Conservation (phyloP, 2,797 vertebrate species). For the Sarcoramphus papa region DNA sequence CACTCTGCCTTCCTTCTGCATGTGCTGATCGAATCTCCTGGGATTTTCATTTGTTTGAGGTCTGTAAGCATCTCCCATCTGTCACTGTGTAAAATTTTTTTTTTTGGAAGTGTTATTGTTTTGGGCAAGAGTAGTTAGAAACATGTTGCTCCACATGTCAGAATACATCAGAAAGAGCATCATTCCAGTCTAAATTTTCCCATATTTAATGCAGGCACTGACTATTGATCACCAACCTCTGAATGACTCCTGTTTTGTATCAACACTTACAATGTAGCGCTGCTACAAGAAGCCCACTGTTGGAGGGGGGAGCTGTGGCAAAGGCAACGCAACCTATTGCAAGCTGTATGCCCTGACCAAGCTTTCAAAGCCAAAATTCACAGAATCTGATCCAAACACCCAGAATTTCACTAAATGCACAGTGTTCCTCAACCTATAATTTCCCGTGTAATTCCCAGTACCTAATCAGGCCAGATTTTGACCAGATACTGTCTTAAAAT, state of each 20-base stretch:
- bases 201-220: neutral
- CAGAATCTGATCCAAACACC: neutral
- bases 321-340: rapidly evolving
- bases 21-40: rapidly evolving
- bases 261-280: rapidly evolving
- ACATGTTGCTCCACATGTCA: neutral
- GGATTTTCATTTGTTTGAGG: neutral
- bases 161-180: neutral
- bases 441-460: neutral
- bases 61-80: neutral
- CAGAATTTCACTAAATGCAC: neutral
- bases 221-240: neutral
- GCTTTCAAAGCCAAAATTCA: neutral
- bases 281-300: rapidly evolving
- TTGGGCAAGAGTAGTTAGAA: neutral
- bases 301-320: neutral
- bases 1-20: neutral
- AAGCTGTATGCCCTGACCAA: neutral
- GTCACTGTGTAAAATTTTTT: neutral
- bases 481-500: neutral
- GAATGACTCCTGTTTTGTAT: neutral
- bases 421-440: neutral
- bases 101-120: neutral
- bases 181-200: neutral
- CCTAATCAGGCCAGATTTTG: neutral